Evolutionary conservation across 2,888 invertebrate genomes (phyloP), one percentile per base, ranked within the genome.

Genomic region (Drosophila mulleri): DNA sequence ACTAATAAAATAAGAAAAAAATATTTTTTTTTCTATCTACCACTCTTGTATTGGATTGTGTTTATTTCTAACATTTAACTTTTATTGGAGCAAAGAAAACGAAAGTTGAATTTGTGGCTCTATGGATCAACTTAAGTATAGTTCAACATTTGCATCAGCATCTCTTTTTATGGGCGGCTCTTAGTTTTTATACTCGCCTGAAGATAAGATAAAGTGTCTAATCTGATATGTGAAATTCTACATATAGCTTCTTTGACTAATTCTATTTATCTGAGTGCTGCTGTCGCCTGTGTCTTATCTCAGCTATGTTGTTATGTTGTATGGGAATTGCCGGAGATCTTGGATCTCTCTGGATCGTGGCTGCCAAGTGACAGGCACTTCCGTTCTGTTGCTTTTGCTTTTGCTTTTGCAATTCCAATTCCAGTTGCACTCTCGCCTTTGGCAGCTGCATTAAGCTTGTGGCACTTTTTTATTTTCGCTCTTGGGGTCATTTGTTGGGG

Each of bases 371-470:
- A 78, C 78, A 74, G 65, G 42, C 70, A 78, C 78, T 78, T 78
- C 77, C 77, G 78, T 53, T 77, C 42, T 54, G 29, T 9, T 18
- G 73, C 77, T 77, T 77, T 77, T 64, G 73, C 42, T 50, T 23
- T 9, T 18, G 74, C 78, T 77, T 78, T 78, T 64, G 78, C 77
- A 77, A 58, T 72, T 72, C 20, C 77, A 77, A 58, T 72, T 26
- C 45, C 57, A 47, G 37, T 26, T 23, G 29, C 37, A 11, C 45
- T n/a, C 35, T 35, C 12, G 57, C n/a, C n/a, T 37, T 7, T 47
- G 60, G 53, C 74, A 73, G 77, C 77, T 70, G 74, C 66, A 53
- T 56, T 62, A 57, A 48, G 56, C 67, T 65, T 67, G 64, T 65
- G 58, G 64, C 65, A 63, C 18, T 61, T 68, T 73, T 67, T 75